Evolutionary conservation across 2,888 invertebrate genomes (phyloP).

Genomic region (Drosophila neonasuta): DNA sequence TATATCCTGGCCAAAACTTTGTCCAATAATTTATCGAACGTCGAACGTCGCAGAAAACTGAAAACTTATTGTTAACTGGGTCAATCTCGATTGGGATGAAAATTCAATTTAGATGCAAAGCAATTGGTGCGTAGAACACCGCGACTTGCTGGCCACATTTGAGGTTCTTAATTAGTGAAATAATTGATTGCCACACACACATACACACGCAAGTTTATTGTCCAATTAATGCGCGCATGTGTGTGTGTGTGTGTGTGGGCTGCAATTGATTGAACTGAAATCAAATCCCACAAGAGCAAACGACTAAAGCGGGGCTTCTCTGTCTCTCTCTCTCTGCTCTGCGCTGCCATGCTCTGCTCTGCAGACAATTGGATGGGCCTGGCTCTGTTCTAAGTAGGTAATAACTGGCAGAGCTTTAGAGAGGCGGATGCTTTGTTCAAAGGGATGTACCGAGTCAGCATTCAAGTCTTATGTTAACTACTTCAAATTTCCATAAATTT

Average conservation of each 20-base stretch:
- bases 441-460: conserved; percentile 6
- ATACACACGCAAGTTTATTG: conserved; percentile 16
- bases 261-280: conserved; percentile 30
- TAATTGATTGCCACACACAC: conserved; percentile 25
- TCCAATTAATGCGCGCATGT: conserved; percentile 50
- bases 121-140: conserved; percentile 29
- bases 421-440: neutral
- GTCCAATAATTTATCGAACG: conserved; percentile 54
- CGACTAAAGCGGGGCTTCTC: neutral
- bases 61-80: conserved; percentile 52
- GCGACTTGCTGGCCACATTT: conserved; percentile 17
- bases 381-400: neutral
- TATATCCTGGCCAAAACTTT: conserved; percentile 35
- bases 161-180: conserved; percentile 51
- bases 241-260: conserved; percentile 22
- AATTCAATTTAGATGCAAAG: conserved; percentile 60
- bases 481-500: conserved; percentile 45
- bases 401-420: conserved; percentile 11
- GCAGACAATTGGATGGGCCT: neutral
- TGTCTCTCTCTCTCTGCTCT: too few relatives aligned
- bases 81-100: conserved; percentile 35
- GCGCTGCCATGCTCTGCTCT: too few relatives aligned
- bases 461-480: conserved; percentile 26
- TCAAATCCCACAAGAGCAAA: conserved; percentile 12
- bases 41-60: conserved; percentile 21